phyloP scores from a whole-genome alignment of 2,113 vertebrate species.

The Collichthys lucidus region DNA sequence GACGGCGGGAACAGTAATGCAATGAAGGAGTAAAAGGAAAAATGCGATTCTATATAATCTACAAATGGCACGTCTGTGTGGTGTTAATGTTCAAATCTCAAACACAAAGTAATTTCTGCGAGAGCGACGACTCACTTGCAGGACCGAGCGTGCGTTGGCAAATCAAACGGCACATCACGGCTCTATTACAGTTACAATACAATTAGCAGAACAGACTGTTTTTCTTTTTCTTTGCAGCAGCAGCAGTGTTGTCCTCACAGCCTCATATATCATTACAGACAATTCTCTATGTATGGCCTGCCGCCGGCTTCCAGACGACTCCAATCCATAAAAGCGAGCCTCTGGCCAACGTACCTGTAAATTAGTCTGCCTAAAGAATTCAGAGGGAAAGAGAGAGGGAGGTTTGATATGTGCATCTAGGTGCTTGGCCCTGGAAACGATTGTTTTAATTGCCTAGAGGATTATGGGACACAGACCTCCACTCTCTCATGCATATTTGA shows the following conservation, averaged over 20 bases:
- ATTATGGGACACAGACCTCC: conserved; percentile 62
- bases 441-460: conserved; percentile 71
- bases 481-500: conserved; percentile 77
- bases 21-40: neutral
- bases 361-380: conserved; percentile 66
- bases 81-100: neutral
- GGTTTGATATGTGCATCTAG: conserved; percentile 52
- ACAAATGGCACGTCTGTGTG: neutral
- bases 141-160: neutral
- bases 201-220: conserved; percentile 6
- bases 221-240: neutral
- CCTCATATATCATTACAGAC: conserved; percentile 38
- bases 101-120: neutral
- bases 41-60: neutral
- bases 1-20: conserved; percentile 1
- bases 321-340: conserved; percentile 62
- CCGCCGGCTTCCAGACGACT: conserved; percentile 36
- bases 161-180: conserved; percentile 22
- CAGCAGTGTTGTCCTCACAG: neutral
- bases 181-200: conserved; percentile 5
- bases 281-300: conserved; percentile 42
- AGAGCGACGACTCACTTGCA: neutral
- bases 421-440: conserved; percentile 58
- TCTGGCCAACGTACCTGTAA: conserved; percentile 52
- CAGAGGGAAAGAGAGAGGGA: conserved; percentile 26